phyloP scores from a whole-genome alignment of 2,888 invertebrate species.

The Siphlonurus alternatus region DNA sequence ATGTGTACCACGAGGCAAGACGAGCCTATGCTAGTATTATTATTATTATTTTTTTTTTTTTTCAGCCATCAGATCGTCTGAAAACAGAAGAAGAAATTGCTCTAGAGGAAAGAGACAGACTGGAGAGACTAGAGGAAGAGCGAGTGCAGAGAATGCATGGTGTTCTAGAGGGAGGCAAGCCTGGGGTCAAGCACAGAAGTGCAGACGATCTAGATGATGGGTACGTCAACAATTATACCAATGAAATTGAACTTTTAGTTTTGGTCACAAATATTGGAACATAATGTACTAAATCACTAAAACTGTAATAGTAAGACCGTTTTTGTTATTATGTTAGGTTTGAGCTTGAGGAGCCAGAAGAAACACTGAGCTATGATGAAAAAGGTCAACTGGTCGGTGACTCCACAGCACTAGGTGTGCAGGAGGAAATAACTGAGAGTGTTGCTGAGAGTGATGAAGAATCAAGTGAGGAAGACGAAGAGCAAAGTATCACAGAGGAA shows the following conservation, averaged over 20 bases:
- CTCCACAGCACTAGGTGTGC: conserved; percentile 16
- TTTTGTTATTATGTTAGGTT: conserved; percentile 25
- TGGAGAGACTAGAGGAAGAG: conserved; percentile 64
- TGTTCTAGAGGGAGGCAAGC: conserved; percentile 23
- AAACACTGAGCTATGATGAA: conserved; percentile 4
- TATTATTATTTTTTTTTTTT: conserved; percentile 10
- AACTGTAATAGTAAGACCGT: too few species aligned
- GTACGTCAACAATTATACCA: conserved; percentile 16
- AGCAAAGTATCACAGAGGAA: conserved; percentile 12
- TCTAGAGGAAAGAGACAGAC: conserved; percentile 55
- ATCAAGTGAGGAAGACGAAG: conserved; percentile 18
- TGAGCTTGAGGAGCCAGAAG: conserved; percentile 21
- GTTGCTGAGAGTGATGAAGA: conserved; percentile 16
- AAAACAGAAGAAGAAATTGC: conserved; percentile 71
- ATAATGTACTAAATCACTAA: too few species aligned
- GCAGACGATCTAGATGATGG: conserved; percentile 83
- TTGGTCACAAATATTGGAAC: too few species aligned
- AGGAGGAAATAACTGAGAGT: conserved; percentile 19
- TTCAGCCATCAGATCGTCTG: conserved; percentile 56
- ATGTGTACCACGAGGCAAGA: too few species aligned
- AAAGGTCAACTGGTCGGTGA: conserved; percentile 10
- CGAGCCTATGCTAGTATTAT: conserved; percentile 9
- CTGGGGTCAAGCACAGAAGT: conserved; percentile 41
- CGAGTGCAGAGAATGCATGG: conserved; percentile 63
- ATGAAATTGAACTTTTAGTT: not conserved